phyloP scores from a whole-genome alignment of 2,888 invertebrate genomes.

The Melieria crassipennis region DNA sequence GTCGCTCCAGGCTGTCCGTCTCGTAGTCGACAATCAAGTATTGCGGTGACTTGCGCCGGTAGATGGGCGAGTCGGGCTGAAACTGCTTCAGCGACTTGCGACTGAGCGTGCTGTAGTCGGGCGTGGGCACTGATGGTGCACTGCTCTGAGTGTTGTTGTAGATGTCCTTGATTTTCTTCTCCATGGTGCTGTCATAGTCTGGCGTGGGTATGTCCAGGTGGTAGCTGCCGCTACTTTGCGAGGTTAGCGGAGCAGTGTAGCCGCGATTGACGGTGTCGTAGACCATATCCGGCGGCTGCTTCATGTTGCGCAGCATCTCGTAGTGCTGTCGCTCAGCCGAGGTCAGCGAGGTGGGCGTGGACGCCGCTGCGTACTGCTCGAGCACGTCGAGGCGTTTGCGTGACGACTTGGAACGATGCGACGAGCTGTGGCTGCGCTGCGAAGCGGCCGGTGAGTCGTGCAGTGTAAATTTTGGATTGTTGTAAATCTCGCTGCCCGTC shows the following conservation, averaged over 20 bases:
- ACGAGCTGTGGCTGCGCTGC: conserved; percentile 52
- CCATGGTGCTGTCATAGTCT: conserved; percentile 65
- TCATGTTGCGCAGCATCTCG: conserved; percentile 62
- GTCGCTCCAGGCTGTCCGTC: conserved; percentile 78
- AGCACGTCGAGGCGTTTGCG: conserved; percentile 57
- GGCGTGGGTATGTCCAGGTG: conserved; percentile 63
- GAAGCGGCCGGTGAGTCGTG: conserved; percentile 61
- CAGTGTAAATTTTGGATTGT: conserved; percentile 64
- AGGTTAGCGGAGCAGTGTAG: conserved; percentile 49
- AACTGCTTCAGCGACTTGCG: conserved; percentile 63
- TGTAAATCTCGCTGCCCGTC: conserved; percentile 62
- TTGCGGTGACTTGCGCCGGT: conserved; percentile 62
- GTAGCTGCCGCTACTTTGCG: conserved; percentile 43
- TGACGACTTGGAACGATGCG: conserved; percentile 55
- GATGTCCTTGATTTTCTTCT: conserved; percentile 64
- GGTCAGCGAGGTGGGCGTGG: conserved; percentile 57
- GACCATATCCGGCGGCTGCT: conserved; percentile 72
- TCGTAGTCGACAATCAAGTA: conserved; percentile 74
- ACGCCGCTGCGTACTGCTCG: conserved; percentile 62
- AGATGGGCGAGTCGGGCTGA: conserved; percentile 65
- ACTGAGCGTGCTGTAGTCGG: conserved; percentile 65
- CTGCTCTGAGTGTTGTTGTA: conserved; percentile 62
- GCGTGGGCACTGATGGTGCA: conserved; percentile 64
- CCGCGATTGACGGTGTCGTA: conserved; percentile 72
- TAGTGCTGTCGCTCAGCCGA: conserved; percentile 61